Conservation (phyloP, 2,113 vertebrate genomes). For the Ovibos moschatus region DNA sequence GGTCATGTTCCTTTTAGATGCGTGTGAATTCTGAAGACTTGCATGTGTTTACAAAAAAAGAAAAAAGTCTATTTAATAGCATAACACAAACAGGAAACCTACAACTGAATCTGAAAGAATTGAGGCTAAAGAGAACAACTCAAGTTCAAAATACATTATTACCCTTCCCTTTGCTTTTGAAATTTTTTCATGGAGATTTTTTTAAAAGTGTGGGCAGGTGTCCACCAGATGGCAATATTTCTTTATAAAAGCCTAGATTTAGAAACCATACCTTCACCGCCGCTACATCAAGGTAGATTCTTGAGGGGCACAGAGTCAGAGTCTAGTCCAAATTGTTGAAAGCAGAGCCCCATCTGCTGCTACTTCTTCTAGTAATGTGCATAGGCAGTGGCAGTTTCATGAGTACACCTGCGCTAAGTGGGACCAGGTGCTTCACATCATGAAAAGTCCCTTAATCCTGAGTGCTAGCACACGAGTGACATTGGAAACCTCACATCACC, state of each 20-base stretch:
- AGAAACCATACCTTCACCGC: not conserved
- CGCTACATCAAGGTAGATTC: not conserved
- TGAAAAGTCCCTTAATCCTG: not conserved
- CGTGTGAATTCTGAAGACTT: not conserved
- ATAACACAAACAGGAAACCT: not conserved
- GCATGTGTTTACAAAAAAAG: not conserved
- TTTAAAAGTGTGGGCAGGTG: conserved; percentile 9
- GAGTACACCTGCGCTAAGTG: not conserved
- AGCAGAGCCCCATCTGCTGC: not conserved
- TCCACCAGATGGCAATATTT: conserved; percentile 71
- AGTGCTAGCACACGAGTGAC: not conserved
- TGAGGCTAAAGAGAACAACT: not conserved
- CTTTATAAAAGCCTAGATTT: conserved; percentile 50
- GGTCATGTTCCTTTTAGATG: not conserved
- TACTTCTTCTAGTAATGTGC: not conserved
- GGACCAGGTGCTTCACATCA: not conserved
- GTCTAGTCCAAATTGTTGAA: not conserved
- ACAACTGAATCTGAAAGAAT: not conserved
- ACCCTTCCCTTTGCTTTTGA: not conserved
- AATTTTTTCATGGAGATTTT: not conserved
- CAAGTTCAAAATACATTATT: not conserved
- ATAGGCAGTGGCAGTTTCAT: not conserved
- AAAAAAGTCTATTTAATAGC: not conserved
- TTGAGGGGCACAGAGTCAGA: not conserved
- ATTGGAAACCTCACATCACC: not conserved